Evolutionary conservation across 2,888 invertebrate species (phyloP).

Genomic region (Drosophila aldrichi): DNA sequence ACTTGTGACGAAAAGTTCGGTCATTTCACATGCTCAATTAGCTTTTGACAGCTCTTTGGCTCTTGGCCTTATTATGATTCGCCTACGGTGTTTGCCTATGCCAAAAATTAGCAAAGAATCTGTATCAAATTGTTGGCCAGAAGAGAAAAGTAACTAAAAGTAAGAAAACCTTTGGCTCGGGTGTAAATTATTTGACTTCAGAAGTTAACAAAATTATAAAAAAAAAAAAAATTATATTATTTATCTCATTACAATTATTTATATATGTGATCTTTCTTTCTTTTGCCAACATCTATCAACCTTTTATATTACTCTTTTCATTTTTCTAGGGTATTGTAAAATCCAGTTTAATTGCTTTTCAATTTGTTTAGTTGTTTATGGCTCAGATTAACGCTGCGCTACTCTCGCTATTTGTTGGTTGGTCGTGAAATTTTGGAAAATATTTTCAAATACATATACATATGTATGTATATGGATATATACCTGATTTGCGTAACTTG

Average conservation of each 20-base stretch:
- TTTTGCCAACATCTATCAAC: not conserved
- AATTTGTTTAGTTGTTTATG: slow-evolving; percentile 6
- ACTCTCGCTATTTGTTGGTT: not conserved
- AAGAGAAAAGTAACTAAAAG: not conserved
- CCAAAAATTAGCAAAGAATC: not conserved
- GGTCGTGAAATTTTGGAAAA: not conserved
- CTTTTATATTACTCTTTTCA: no score
- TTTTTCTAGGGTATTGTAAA: not conserved
- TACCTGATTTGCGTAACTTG: not conserved
- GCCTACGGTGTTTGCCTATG: not conserved
- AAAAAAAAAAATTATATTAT: no score
- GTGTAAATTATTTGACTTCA: not conserved
- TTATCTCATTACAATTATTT: not conserved
- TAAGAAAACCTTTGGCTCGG: not conserved
- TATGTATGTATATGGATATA: not conserved
- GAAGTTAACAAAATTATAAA: no score
- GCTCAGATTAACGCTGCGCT: not conserved
- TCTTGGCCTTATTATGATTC: not conserved
- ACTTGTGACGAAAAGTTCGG: not conserved
- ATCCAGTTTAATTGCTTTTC: slow-evolving; percentile 6
- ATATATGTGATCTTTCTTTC: not conserved
- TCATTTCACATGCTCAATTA: not conserved
- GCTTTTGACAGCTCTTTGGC: not conserved
- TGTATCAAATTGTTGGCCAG: not conserved
- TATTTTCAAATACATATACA: not conserved